phyloP scores from a whole-genome alignment of 2,888 invertebrate species.

The Neuroscelio doddi region DNA sequence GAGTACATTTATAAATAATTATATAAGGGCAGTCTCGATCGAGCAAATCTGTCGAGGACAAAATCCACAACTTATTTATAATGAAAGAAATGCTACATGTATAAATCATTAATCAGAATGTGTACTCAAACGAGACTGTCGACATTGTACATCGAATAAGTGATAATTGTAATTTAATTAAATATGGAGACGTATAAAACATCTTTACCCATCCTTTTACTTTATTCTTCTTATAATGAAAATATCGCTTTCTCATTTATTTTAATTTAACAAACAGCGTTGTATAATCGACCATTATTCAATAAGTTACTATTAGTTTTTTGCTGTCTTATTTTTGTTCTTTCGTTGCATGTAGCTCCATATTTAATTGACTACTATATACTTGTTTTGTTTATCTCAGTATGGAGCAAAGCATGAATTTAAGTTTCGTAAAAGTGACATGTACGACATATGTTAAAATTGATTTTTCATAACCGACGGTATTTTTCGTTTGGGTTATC shows the following conservation, averaged over 20 bases:
- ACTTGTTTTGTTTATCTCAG: not conserved
- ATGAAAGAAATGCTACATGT: too few species aligned
- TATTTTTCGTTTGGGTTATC: too few species aligned
- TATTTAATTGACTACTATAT: conserved; percentile 39
- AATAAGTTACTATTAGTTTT: too few species aligned
- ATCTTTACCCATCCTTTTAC: not conserved
- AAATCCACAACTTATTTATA: not conserved
- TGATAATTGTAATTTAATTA: conserved; percentile 28
- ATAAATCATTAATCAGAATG: too few species aligned
- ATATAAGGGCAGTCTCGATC: conserved; percentile 32
- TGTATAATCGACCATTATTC: too few species aligned
- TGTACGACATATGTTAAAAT: too few species aligned
- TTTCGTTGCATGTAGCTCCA: conserved; percentile 26
- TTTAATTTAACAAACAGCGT: not conserved
- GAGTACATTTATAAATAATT: conserved; percentile 24
- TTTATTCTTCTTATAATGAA: conserved; percentile 2
- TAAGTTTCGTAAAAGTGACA: too few species aligned
- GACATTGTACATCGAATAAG: conserved; percentile 15
- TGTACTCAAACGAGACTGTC: conserved; percentile 3
- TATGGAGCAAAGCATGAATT: too few species aligned
- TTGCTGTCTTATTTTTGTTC: not conserved
- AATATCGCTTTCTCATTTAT: conserved; percentile 7
- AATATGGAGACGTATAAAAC: conserved; percentile 33
- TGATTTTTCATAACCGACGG: too few species aligned
- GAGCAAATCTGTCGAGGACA: not conserved